Evolutionary conservation across 1,140 invertebrate genomes (phyloP).

Genomic region (Brevipalpus yothersi): DNA sequence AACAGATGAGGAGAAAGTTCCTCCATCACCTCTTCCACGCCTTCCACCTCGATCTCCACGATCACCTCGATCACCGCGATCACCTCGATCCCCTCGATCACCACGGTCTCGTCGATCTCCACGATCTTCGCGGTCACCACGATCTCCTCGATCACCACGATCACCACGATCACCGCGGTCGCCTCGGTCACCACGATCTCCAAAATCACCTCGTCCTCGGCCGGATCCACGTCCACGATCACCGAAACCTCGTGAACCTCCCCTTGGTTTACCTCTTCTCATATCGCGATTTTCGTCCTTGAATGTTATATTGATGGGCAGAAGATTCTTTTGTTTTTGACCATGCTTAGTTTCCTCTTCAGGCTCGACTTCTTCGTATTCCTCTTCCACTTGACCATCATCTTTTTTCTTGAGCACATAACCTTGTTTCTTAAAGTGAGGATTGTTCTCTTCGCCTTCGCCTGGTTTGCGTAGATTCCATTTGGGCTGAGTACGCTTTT

Average conservation of each 20-base stretch:
- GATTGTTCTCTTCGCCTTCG: conserved; percentile 55
- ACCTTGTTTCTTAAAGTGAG: conserved; percentile 79
- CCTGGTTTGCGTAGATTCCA: conserved; percentile 74
- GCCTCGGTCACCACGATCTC: conserved; percentile 7
- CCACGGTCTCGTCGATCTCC: conserved; percentile 12
- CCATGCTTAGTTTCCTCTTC: conserved; percentile 40
- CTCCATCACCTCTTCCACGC: background rate
- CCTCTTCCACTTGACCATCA: conserved; percentile 27
- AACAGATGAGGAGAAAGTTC: background rate
- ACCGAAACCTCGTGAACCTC: conserved; percentile 8
- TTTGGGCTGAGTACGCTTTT: conserved; percentile 32
- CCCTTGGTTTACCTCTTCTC: conserved; percentile 31
- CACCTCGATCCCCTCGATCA: conserved; percentile 9
- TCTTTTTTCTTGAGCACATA: conserved; percentile 53
- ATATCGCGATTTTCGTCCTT: conserved; percentile 28
- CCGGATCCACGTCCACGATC: conserved; percentile 15
- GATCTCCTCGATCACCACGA: background rate
- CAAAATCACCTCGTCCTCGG: conserved; percentile 1
- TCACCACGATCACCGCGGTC: conserved; percentile 7
- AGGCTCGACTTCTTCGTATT: conserved; percentile 27
- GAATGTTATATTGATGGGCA: conserved; percentile 69
- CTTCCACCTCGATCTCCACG: conserved; percentile 2
- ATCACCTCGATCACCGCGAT: conserved; percentile 5
- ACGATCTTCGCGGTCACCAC: conserved; percentile 8
- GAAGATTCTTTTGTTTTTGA: conserved; percentile 45